Base-by-base conservation (phyloP, 2,797 vertebrate species). In the Taenioides sp. region DNA sequence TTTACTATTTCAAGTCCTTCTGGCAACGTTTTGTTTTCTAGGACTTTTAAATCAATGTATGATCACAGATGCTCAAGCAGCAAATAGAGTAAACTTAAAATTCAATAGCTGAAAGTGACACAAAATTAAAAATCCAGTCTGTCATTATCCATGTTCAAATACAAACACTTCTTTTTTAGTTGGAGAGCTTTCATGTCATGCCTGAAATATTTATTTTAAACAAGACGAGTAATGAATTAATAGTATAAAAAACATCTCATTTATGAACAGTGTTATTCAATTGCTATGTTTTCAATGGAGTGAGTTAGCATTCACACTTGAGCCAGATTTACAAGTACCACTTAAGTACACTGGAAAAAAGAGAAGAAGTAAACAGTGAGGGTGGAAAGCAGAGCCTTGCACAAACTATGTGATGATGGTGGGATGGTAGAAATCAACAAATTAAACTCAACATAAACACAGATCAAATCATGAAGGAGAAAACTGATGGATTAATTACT, bases 271-370 rank as follows among this genome's bases (percentile, higher is more conserved):
- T n/a, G 28, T 60, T 70, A 67, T 61, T 14, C 60, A 78, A 72
- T 55, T 80, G 75, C 60, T 79, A 40, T 77, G 72, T 80, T 74
- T 72, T 74, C 65, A 69, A 22, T 75, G 37, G 71, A 61, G 54
- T 4, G 14, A 7, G 4, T 50, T 50, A 31, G 65, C 67, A 67
- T 58, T 60, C 40, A 68, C 27, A 60, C 64, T 67, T 76, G 62
- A 58, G 54, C 52, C 25, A 54, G 31, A 55, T 69, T 77, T 31
- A 17, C 23, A 31, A 69, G 75, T 61, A 16, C 70, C 22, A 10
- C 74, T 72, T 65, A 78, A 61, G 70, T 79, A 67, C 75, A 78
- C 65, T 84, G 67, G 73, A 71, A 66, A 68, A 67, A 31, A 78
- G 75, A 62, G 61, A 55, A 57, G 70, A 40, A n/a, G 34, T 70